Conservation (phyloP, 2,113 vertebrate species). For the Amazona guildingii region DNA sequence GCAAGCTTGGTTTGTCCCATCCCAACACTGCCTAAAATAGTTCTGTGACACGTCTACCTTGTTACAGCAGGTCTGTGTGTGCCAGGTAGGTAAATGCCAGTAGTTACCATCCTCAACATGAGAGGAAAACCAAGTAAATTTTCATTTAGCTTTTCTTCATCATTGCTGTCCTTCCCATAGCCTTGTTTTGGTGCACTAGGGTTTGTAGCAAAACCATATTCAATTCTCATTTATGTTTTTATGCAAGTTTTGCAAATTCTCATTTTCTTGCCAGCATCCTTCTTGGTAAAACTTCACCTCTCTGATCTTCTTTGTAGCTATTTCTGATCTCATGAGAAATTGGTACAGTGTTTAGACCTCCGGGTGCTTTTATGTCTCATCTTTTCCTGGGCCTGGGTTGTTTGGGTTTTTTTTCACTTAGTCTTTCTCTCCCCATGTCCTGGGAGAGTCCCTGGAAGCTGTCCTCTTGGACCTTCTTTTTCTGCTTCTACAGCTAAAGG, state of each 20-base stretch:
- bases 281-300: background rate
- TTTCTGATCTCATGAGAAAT: background rate
- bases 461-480: background rate
- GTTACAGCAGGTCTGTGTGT: background rate
- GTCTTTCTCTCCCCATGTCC: background rate
- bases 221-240: background rate
- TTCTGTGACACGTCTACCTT: background rate
- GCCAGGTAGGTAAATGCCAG: background rate
- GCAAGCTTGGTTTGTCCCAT: background rate
- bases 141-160: background rate
- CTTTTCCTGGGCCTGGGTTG: background rate
- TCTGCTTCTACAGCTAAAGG: background rate
- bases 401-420: background rate
- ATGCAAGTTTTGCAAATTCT: background rate
- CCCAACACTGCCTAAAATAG: background rate
- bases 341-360: background rate
- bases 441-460: background rate
- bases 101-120: background rate
- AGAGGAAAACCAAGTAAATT: background rate
- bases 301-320: background rate
- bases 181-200: background rate
- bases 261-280: background rate
- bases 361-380: rapidly evolving
- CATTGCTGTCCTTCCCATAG: background rate
- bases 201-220: background rate